Evolutionary conservation across 1,140 invertebrate species (phyloP), one percentile per base, ranked within the genome.

Genomic region (Branchinecta lynchi): DNA sequence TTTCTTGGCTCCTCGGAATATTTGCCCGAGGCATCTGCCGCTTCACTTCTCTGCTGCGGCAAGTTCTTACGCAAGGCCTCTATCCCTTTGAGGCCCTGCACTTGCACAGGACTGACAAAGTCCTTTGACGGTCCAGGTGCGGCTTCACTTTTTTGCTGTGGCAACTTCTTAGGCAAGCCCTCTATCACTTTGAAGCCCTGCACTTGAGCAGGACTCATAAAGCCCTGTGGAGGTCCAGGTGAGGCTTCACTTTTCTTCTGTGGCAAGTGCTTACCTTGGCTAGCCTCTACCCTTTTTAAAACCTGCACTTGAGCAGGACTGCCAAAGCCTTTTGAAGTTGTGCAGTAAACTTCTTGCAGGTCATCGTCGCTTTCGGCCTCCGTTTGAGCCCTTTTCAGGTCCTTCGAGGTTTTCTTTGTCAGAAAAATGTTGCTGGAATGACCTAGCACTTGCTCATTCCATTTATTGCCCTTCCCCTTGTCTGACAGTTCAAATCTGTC

Each of bases 291-390:
- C 46, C 46, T n/a, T 51, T 51, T 51, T n/a, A n/a, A n/a, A n/a
- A n/a, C n/a, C n/a, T n/a, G n/a, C n/a, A n/a, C n/a, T n/a, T n/a
- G n/a, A n/a, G n/a, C n/a, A n/a, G n/a, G n/a, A n/a, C n/a, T n/a
- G n/a, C n/a, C n/a, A n/a, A n/a, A n/a, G n/a, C n/a, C n/a, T 51
- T 51, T 51, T 51, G 46, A 51, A 51, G 46, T n/a, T 51, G 46
- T 51, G 46, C 46, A 51, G 46, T 51, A 51, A 51, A 51, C 46
- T 51, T 51, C 46, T 51, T 51, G 46, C 46, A 51, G 46, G 46
- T 51, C 46, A 51, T 51, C 46, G n/a, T 51, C 46, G 46, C 46
- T 51, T 51, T 51, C 46, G 9, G 46, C 9, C 46, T 51, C 46
- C 46, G 9, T 51, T n/a, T 51, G 46, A 51, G 46, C 46, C n/a